These are phyloP conservation scores for Trachymyrmex septentrionalis DNA, from an alignment of 1,140 invertebrate genomes.

Conservation along the genomic window DNA sequence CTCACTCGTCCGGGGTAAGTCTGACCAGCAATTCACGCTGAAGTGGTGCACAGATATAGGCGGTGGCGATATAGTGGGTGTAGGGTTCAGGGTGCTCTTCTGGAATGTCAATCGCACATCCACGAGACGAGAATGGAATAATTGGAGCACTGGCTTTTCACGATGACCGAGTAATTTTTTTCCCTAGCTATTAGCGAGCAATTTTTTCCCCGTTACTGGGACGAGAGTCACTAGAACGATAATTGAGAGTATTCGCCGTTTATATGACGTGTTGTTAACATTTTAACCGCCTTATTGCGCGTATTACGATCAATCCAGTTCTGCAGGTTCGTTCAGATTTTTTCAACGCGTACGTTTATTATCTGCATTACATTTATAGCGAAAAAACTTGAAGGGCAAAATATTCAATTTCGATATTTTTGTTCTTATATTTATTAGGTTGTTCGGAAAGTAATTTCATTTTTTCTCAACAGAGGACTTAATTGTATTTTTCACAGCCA, in stretches of 20 bases:
- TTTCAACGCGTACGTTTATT: no score
- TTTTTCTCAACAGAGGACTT: no score
- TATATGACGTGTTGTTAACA: neutral
- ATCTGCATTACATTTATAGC: neutral
- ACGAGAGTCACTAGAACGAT: neutral
- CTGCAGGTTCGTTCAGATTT: neutral
- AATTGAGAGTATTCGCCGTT: neutral
- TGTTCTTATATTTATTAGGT: neutral
- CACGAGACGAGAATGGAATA: slow-evolving; percentile 41
- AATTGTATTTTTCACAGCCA: no score
- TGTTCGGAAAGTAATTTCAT: no score
- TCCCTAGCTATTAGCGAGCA: neutral
- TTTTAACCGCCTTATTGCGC: neutral
- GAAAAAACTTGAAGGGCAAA: neutral
- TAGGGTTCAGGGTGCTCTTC: slow-evolving; percentile 10
- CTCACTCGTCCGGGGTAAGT: slow-evolving; percentile 47
- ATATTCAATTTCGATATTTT: slow-evolving; percentile 9
- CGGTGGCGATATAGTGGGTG: neutral
- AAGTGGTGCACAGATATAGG: slow-evolving; percentile 20
- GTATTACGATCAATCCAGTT: neutral
- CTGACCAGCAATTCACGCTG: slow-evolving; percentile 43
- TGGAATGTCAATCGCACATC: slow-evolving; percentile 32
- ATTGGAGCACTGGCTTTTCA: slow-evolving; percentile 40
- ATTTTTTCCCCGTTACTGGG: neutral
- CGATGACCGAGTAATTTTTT: slow-evolving; percentile 40